Evolutionary conservation across 2,888 invertebrate species (phyloP).

Genomic region (Incurvaria masculella): DNA sequence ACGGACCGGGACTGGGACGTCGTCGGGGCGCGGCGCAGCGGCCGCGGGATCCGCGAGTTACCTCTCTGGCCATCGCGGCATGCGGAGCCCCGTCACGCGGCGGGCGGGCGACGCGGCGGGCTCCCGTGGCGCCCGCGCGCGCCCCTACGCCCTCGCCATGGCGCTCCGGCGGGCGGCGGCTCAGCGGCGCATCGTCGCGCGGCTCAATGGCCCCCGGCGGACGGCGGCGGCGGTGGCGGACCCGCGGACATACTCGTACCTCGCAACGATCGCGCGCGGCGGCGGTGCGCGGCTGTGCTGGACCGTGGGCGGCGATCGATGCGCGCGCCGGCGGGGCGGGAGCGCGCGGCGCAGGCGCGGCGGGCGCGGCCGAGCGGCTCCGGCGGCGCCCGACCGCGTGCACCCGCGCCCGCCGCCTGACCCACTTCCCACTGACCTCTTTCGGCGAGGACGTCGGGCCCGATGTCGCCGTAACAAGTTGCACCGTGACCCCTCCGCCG

Average conservation of each 20-base stretch:
- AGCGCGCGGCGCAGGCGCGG: conserved; percentile 24
- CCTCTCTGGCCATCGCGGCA: conserved; percentile 74
- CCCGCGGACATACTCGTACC: conserved; percentile 8
- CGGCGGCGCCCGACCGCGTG: conserved; percentile 24
- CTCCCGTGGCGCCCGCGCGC: conserved; percentile 42
- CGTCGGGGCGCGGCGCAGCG: conserved; percentile 6
- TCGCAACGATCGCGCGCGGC: conserved; percentile 17
- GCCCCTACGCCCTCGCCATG: conserved; percentile 3
- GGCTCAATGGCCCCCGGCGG: conserved; percentile 23
- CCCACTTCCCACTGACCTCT: conserved; percentile 43
- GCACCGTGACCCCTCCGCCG: background rate
- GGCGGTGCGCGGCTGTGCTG: conserved; percentile 24
- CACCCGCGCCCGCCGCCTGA: conserved; percentile 38
- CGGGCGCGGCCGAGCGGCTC: conserved; percentile 29
- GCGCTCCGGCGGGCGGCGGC: background rate
- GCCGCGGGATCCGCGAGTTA: conserved; percentile 23
- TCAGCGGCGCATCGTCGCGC: background rate
- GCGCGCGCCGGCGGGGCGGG: conserved; percentile 41
- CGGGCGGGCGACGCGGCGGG: conserved; percentile 29
- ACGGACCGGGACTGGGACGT: background rate
- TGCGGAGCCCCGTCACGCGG: conserved; percentile 24
- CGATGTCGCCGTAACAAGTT: conserved; percentile 10
- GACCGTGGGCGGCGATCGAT: conserved; percentile 28
- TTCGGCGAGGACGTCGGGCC: conserved; percentile 19
- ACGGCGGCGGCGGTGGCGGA: conserved; percentile 40